These are phyloP conservation scores for Illadopsis cleaveri DNA, from an alignment of 2,113 vertebrate genomes.

Conservation along the genomic window DNA sequence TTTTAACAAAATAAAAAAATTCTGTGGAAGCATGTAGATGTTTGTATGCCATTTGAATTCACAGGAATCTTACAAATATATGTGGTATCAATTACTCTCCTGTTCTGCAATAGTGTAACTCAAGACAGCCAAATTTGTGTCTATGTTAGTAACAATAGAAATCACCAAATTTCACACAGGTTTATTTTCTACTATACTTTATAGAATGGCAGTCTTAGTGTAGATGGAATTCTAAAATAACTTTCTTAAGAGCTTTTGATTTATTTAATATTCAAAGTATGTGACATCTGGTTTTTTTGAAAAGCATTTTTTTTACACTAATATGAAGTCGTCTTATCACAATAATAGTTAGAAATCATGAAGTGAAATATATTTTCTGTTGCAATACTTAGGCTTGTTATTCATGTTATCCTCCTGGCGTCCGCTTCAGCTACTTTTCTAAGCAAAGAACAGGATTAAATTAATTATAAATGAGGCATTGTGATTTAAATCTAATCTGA, in stretches of 20 bases:
- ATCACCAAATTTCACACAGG: not conserved
- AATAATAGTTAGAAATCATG: not conserved
- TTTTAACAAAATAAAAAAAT: not conserved
- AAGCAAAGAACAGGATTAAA: constrained; percentile 32
- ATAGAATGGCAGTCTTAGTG: not conserved
- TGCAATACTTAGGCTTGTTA: constrained; percentile 9
- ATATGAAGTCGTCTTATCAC: not conserved
- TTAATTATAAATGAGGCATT: constrained; percentile 42
- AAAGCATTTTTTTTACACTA: not conserved
- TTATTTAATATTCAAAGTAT: not conserved
- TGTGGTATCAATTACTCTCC: not conserved
- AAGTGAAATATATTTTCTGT: constrained; percentile 9
- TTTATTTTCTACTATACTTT: not conserved
- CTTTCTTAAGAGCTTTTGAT: not conserved
- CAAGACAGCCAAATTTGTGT: not conserved
- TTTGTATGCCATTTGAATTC: not conserved
- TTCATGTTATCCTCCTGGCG: not conserved
- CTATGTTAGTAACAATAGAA: not conserved
- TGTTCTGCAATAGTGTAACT: not conserved
- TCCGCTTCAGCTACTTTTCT: not conserved
- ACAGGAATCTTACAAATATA: not conserved
- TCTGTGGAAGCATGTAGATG: not conserved
- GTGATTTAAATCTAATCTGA: constrained; percentile 46
- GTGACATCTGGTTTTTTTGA: not conserved
- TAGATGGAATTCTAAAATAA: not conserved